Evolutionary conservation across 2,888 invertebrate species (phyloP).

Genomic region (Leptopilina drosophilae): DNA sequence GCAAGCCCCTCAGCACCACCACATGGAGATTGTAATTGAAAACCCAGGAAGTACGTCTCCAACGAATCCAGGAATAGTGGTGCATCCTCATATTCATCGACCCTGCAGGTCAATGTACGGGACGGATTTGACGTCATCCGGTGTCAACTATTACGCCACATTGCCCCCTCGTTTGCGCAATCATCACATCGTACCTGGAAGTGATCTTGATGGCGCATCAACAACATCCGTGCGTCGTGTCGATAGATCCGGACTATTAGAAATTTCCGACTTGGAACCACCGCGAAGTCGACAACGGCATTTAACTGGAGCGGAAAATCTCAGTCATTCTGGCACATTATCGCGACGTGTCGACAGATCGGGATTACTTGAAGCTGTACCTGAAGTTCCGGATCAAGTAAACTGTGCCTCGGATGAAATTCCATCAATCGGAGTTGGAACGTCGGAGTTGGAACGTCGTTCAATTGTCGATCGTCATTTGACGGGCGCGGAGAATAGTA

Average conservation of each 20-base stretch:
- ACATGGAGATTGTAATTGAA: constrained; percentile 75
- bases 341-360: constrained; percentile 67
- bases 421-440: no score
- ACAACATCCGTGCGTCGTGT: constrained; percentile 67
- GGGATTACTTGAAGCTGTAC: constrained; percentile 71
- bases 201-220: constrained; percentile 59
- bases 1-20: constrained; percentile 69
- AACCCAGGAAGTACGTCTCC: constrained; percentile 63
- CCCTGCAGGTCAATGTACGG: constrained; percentile 51
- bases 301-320: constrained; percentile 50
- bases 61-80: constrained; percentile 52
- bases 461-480: constrained; percentile 60
- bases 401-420: constrained; percentile 50
- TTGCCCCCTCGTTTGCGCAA: constrained; percentile 55
- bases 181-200: constrained; percentile 54
- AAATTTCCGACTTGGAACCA: constrained; percentile 65
- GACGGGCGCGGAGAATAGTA: constrained; percentile 61
- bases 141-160: constrained; percentile 62
- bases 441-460: constrained; percentile 27
- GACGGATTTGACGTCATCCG: constrained; percentile 50
- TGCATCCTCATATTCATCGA: constrained; percentile 54
- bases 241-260: constrained; percentile 72
- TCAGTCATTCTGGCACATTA: constrained; percentile 57
- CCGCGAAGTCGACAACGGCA: constrained; percentile 44
- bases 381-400: constrained; percentile 68